A percentile compares a stretch with the other conserved stretches of the same genome.
phyloP scores from a whole-genome alignment of 2,888 invertebrate genomes.

The Syrphus vitripennis region DNA sequence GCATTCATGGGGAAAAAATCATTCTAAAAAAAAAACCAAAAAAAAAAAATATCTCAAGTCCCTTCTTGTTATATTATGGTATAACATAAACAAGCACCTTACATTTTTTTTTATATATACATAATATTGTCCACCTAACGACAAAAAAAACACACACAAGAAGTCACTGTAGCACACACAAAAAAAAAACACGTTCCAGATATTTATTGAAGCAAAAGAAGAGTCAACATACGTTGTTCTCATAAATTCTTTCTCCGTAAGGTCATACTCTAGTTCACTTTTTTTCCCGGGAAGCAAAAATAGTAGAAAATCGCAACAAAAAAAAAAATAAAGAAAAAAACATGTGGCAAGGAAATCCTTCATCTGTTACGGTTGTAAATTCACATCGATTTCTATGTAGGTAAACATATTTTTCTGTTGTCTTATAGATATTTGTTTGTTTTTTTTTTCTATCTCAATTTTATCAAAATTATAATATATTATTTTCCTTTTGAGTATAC shows the following conservation, averaged over 20 bases:
- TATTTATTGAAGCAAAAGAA: slow-evolving; percentile 54
- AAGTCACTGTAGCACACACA: neutral
- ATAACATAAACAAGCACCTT: neutral
- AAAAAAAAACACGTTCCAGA: slow-evolving; percentile 36
- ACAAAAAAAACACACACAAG: neutral
- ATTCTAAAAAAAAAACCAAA: neutral
- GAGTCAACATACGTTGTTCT: slow-evolving; percentile 49
- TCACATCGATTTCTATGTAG: slow-evolving; percentile 47
- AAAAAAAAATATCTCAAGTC: neutral
- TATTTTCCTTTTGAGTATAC: slow-evolving; percentile 6
- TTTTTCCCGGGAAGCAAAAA: neutral
- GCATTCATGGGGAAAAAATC: neutral
- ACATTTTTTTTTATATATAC: slow-evolving; percentile 13
- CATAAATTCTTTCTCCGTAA: slow-evolving; percentile 48
- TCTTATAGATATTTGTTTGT: neutral
- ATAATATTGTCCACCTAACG: slow-evolving; percentile 26
- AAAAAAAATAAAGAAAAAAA: neutral
- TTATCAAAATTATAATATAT: slow-evolving; percentile 37
- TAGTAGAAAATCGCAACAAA: neutral
- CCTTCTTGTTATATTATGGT: neutral
- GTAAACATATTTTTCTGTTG: slow-evolving; percentile 28
- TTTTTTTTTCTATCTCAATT: neutral
- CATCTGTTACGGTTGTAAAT: slow-evolving; percentile 49
- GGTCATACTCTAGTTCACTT: slow-evolving; percentile 52
- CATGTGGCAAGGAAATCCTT: slow-evolving; percentile 33